Conservation (phyloP, 2,888 invertebrate species). For the Kryphioiulus occultus region DNA sequence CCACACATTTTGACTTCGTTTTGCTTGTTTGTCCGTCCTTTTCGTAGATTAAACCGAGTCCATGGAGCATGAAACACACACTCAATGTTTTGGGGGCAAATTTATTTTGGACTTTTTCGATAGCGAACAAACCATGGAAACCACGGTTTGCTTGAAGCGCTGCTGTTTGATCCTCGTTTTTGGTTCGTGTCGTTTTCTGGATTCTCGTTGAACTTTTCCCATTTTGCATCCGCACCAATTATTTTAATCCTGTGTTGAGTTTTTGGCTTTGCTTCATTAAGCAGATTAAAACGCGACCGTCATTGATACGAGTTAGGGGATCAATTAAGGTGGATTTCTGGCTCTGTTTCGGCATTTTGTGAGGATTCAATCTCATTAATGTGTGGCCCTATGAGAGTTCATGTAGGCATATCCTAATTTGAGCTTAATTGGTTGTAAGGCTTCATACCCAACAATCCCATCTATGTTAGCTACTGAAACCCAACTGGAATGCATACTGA, state of each 20-base stretch:
- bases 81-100: no score
- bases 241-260: background rate
- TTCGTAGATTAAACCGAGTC: no score
- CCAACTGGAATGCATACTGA: background rate
- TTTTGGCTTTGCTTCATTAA: background rate
- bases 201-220: no score
- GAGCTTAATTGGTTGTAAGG: background rate
- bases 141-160: no score
- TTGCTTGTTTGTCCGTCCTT: no score
- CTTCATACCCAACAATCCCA: background rate
- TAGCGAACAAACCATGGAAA: no score
- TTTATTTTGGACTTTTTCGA: no score
- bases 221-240: background rate
- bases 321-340: constrained; percentile 1
- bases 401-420: background rate
- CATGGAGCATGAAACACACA: no score
- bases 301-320: background rate
- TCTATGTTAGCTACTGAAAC: background rate
- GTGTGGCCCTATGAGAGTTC: background rate
- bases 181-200: no score
- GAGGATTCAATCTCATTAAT: constrained; percentile 5
- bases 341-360: background rate
- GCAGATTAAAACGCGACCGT: background rate
- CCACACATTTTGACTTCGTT: no score
- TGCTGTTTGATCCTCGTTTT: no score